Evolutionary conservation across 1,140 invertebrate species (phyloP).

Genomic region (Lutraria rhynchaena): DNA sequence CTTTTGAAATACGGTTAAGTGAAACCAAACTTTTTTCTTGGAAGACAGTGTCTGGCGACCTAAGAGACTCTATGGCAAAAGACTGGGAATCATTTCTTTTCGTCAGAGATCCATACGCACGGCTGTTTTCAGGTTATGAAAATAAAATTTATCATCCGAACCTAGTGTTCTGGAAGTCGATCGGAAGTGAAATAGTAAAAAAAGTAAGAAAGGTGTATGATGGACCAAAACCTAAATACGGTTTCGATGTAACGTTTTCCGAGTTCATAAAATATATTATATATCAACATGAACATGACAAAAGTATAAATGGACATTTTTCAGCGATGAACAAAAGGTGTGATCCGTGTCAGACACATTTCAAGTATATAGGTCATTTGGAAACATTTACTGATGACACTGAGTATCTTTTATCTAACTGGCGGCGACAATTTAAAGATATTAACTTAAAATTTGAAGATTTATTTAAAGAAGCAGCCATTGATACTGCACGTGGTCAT

Average conservation of each 20-base stretch:
- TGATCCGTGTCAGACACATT: conserved; percentile 75
- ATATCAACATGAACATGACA: background rate
- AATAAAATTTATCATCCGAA: conserved; percentile 48
- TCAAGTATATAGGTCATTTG: conserved; percentile 79
- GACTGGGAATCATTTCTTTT: conserved; percentile 29
- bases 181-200: background rate
- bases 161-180: conserved; percentile 1
- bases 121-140: conserved; percentile 50
- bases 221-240: background rate
- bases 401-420: conserved; percentile 56
- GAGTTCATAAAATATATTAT: conserved; percentile 45
- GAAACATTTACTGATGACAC: conserved; percentile 76
- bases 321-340: conserved; percentile 75
- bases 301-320: conserved; percentile 73
- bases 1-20: conserved; percentile 2
- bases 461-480: conserved; percentile 14
- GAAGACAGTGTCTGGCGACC: background rate
- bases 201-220: background rate
- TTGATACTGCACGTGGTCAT: conserved; percentile 11
- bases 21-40: background rate
- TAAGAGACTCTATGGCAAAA: background rate
- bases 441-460: conserved; percentile 19
- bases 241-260: conserved; percentile 45
- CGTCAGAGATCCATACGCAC: conserved; percentile 47
- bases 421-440: conserved; percentile 35